Base-by-base conservation (phyloP, 92 coral and sea anemone species). In the Montipora capitata region DNA sequence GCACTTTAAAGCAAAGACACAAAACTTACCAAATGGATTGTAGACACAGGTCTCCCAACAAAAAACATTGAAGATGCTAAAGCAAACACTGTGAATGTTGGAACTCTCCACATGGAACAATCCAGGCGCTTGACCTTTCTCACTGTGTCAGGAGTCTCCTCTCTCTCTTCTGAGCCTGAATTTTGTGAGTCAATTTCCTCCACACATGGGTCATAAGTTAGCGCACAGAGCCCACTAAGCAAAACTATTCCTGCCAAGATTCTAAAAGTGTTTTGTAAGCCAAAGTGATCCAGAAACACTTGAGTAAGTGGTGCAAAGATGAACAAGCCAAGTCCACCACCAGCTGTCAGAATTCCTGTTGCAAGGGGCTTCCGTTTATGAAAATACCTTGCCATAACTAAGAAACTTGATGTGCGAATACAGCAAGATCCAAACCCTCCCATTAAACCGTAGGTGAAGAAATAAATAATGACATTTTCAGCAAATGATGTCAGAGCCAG, bases 61-160 rank as follows among this genome's bases (percentile, higher is more conserved):
- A 17, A n/a, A 5, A 42, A 18, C 56, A 72, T 41, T 41, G 11
- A 12, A 40, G 40, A 54, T 10, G 87, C 78, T 41, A 82, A n/a
- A 10, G 78, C 52, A 69, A 82, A 70, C 8, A 82, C 68, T 16
- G 87, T 54, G 68, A 82, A 82, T 39, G 78, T 15, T 7, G 87
- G 87, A 9, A 82, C 78, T 56, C 17, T 70, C 87, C 87, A 82
- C 67, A 82, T 40, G 2, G 87, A 56, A n/a, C 87, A 82, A 70
- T 82, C 87, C 70, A 82, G 54, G 16, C 68, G 5, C 68, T 51
- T 70, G 9, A 58, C 0, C 72, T 72, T 69, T 41, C 41, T n/a
- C 40, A 13, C 41, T 65, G 2, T 18, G 9, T 48, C 14, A 35
- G 45, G 20, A 13, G 35, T 12, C 18, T 44, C 20, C 18, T 79